Evolutionary conservation across 2,113 vertebrate genomes (phyloP).

Genomic region (Solenodon paradoxus): DNA sequence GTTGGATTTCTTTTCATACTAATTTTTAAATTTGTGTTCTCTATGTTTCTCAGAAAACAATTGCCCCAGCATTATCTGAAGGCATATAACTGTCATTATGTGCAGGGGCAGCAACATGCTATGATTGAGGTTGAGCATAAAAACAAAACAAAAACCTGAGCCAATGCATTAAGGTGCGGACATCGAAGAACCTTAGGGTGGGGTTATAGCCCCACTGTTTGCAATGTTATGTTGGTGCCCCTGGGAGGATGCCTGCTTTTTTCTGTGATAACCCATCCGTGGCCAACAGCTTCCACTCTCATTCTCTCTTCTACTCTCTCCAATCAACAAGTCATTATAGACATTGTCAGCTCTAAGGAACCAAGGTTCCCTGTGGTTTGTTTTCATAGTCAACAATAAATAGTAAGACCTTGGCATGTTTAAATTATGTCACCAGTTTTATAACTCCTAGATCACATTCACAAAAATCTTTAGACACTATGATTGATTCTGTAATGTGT

Average conservation of each 20-base stretch:
- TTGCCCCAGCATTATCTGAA: neutral
- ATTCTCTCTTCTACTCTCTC: neutral
- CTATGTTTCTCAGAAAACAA: neutral
- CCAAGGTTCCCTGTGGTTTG: neutral
- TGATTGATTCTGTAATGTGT: neutral
- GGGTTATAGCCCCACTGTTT: fast-evolving
- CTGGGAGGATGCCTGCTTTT: neutral
- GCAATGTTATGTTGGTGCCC: neutral
- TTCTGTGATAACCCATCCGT: neutral
- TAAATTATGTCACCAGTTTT: neutral
- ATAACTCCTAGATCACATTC: neutral
- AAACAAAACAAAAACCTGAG: neutral
- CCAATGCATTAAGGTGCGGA: neutral
- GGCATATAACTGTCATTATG: neutral
- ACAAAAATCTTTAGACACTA: neutral
- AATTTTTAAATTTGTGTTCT: neutral
- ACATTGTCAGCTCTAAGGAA: neutral
- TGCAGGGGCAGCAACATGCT: neutral
- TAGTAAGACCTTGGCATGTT: neutral
- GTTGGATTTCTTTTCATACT: neutral
- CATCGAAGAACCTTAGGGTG: neutral
- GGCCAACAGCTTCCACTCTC: neutral
- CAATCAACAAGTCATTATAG: neutral
- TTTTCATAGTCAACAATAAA: slow-evolving; percentile 20
- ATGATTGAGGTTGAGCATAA: neutral